A percentile compares a stretch with the other conserved stretches of the same genome.
phyloP scores from a whole-genome alignment of 2,888 invertebrate genomes.

The Maniola hyperantus region DNA sequence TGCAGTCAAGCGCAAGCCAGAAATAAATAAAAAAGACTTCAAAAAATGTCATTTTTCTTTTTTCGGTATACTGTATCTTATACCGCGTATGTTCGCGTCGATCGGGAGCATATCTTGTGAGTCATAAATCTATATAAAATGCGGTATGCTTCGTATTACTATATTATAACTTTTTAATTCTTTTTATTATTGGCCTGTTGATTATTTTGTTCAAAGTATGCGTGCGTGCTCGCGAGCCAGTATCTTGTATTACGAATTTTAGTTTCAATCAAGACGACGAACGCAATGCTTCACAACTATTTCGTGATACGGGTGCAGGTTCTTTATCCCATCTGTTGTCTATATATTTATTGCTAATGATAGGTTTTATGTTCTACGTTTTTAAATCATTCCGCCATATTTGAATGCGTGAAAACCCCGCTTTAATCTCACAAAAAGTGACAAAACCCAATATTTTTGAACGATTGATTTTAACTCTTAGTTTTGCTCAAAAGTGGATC shows the following conservation, averaged over 20 bases:
- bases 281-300: too few relatives aligned
- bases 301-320: too few relatives aligned
- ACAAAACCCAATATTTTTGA: constrained; percentile 18
- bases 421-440: constrained; percentile 32
- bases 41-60: too few relatives aligned
- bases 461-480: constrained; percentile 31
- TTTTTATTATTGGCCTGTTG: constrained; percentile 61
- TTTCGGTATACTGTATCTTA: constrained; percentile 1
- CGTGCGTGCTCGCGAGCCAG: neutral
- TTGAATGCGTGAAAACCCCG: too few relatives aligned
- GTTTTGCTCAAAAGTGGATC: constrained; percentile 53
- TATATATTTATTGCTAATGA: too few relatives aligned
- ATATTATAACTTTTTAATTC: constrained; percentile 50
- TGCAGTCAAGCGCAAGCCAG: too few relatives aligned
- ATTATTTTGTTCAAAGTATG: constrained; percentile 47
- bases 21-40: too few relatives aligned
- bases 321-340: too few relatives aligned
- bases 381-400: too few relatives aligned
- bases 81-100: constrained; percentile 23
- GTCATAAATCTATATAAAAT: constrained; percentile 48
- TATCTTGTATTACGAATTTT: neutral
- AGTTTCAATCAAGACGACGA: neutral
- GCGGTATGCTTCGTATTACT: constrained; percentile 50
- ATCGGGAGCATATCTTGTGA: constrained; percentile 50
- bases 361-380: too few relatives aligned